Conservation (phyloP, 2,888 invertebrate species). For the Plagodis pulveraria region DNA sequence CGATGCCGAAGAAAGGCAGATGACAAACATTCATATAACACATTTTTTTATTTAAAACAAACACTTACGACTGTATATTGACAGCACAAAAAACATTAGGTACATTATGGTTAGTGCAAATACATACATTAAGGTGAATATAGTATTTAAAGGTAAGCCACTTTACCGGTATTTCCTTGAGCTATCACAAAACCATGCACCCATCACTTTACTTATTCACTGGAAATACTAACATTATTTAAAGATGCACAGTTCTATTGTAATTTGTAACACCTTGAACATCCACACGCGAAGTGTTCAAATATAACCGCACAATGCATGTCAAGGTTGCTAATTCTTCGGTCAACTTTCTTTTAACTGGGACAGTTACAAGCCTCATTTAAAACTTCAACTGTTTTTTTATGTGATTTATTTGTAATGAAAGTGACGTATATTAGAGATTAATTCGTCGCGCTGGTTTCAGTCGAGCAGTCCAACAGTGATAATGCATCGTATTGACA, state of each 20-base stretch:
- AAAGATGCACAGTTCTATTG: constrained; percentile 27
- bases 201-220: constrained; percentile 17
- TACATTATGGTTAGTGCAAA: too few species aligned
- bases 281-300: constrained; percentile 44
- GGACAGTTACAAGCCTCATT: constrained; percentile 17
- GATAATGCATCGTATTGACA: constrained; percentile 82
- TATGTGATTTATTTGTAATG: neutral
- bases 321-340: constrained; percentile 55
- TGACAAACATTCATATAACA: too few species aligned
- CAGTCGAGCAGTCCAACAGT: constrained; percentile 60
- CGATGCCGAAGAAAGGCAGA: too few species aligned
- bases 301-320: constrained; percentile 64
- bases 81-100: too few species aligned
- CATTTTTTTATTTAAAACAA: too few species aligned
- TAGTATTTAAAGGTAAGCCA: constrained; percentile 12
- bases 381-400: neutral
- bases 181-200: constrained; percentile 15
- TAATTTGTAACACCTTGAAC: constrained; percentile 53
- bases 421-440: constrained; percentile 19
- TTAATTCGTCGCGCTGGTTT: constrained; percentile 44
- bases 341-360: constrained; percentile 43
- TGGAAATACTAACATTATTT: constrained; percentile 17
- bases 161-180: constrained; percentile 16
- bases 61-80: too few species aligned
- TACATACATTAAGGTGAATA: too few species aligned